phyloP scores from a whole-genome alignment of 2,113 vertebrate genomes.

The Alaudala cheleensis region DNA sequence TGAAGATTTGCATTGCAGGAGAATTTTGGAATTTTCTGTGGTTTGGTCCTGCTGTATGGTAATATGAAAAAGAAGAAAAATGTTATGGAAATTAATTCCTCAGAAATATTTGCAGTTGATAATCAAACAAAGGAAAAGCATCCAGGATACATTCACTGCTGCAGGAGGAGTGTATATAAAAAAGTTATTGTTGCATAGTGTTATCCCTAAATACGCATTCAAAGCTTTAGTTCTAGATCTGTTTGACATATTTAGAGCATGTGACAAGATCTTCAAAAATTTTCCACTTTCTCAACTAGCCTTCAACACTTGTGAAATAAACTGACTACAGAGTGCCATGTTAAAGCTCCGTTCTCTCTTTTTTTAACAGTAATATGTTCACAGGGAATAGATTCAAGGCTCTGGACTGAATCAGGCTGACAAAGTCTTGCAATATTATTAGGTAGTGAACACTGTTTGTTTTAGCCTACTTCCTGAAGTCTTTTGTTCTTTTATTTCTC shows the following conservation, averaged over 20 bases:
- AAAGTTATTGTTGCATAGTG: conserved; percentile 4
- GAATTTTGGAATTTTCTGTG: neutral
- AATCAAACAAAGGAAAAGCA: neutral
- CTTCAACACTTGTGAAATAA: conserved; percentile 68
- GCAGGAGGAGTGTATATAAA: neutral
- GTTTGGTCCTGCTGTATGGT: neutral
- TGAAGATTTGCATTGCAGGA: neutral
- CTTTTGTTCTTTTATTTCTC: conserved; percentile 5
- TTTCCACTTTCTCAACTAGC: conserved; percentile 58
- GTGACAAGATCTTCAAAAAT: conserved; percentile 54
- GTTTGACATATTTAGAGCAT: conserved; percentile 63
- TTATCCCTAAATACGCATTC: conserved; percentile 1
- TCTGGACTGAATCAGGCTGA: conserved; percentile 24
- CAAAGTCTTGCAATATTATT: conserved; percentile 22
- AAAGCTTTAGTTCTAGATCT: conserved; percentile 24
- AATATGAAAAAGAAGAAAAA: neutral
- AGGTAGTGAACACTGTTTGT: neutral
- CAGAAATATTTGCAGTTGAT: neutral
- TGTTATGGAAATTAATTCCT: neutral
- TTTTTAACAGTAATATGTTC: conserved; percentile 57
- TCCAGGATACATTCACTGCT: neutral
- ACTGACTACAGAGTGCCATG: conserved; percentile 51
- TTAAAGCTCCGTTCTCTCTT: conserved; percentile 44
- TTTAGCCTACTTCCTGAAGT: conserved; percentile 6
- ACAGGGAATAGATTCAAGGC: conserved; percentile 37